phyloP scores from a whole-genome alignment of 2,113 vertebrate species.

The Peromyscus californicus region DNA sequence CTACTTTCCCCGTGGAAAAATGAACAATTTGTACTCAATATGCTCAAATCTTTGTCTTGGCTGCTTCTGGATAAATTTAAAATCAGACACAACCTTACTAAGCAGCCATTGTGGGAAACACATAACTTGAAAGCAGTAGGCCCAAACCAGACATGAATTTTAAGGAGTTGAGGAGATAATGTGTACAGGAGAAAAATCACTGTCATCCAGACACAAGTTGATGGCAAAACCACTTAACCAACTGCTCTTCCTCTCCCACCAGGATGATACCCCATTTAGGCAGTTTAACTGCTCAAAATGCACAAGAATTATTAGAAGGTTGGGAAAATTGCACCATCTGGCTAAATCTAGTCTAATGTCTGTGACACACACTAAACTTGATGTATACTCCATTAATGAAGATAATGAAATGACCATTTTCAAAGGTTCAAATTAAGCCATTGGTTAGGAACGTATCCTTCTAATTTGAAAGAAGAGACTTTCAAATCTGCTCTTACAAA shows the following conservation, averaged over 20 bases:
- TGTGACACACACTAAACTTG: constrained; percentile 51
- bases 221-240: constrained; percentile 58
- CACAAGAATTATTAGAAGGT: constrained; percentile 56
- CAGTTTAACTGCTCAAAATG: constrained; percentile 63
- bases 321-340: constrained; percentile 61
- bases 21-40: constrained; percentile 3
- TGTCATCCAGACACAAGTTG: constrained; percentile 49
- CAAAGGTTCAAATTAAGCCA: constrained; percentile 68
- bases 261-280: constrained; percentile 30
- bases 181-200: constrained; percentile 29
- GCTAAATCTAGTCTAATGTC: constrained; percentile 55
- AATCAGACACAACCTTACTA: constrained; percentile 19
- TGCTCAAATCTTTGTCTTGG: not conserved
- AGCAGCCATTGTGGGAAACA: not conserved
- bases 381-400: constrained; percentile 70
- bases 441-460: constrained; percentile 50
- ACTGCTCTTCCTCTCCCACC: constrained; percentile 2
- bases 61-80: constrained; percentile 50
- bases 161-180: constrained; percentile 47
- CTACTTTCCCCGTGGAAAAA: not conserved
- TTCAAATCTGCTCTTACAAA: constrained; percentile 48
- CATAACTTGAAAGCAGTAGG: constrained; percentile 21
- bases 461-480: constrained; percentile 29
- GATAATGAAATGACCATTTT: constrained; percentile 69
- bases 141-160: constrained; percentile 44